Base-by-base conservation (phyloP, 2,888 invertebrate species). In the Dione juno region DNA sequence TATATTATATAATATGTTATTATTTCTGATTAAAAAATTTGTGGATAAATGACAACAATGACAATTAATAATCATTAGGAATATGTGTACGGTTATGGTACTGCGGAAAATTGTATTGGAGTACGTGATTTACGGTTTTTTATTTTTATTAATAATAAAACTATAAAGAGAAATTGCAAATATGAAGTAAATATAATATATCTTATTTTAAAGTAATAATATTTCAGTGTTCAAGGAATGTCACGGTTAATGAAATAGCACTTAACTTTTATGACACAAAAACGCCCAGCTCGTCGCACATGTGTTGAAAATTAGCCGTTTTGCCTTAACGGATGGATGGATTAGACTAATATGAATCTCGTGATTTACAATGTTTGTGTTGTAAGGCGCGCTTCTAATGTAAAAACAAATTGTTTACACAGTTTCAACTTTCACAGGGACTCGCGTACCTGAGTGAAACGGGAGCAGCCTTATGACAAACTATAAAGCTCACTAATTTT, bases 331-430 rank as follows among this genome's bases (percentile, higher is more conserved):
- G 90, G 90, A 91, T 87, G 88, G 86, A 74, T 79, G 89, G 92
- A 92, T 92, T 92, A 93, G 86, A 81, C 82, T 88, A 86, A 92
- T 89, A 88, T 87, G 85, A 87, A 85, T 85, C 91, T 86, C 90
- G 92, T 90, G 90, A 86, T 88, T 83, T 85, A 82, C 84, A 78
- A 74, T 91, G 90, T 92, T 92, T 92, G 84, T 87, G 82, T 92
- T 88, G 88, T 86, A 88, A 88, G 84, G 80, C 74, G 68, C 70
- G 86, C 87, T 84, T 83, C 83, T 89, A 87, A 89, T 90, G 88
- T 81, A 85, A 85, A 86, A 85, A 90, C 91, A 91, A 91, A 90
- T 91, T 93, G 92, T 91, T 92, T 88, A 89, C 88, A 83, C 81
- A 87, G 91, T 90, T 86, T 92, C 92, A 86, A 88, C 86, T 92